Base-by-base conservation (phyloP, 2,113 vertebrate genomes). In the Neofelis nebulosa region DNA sequence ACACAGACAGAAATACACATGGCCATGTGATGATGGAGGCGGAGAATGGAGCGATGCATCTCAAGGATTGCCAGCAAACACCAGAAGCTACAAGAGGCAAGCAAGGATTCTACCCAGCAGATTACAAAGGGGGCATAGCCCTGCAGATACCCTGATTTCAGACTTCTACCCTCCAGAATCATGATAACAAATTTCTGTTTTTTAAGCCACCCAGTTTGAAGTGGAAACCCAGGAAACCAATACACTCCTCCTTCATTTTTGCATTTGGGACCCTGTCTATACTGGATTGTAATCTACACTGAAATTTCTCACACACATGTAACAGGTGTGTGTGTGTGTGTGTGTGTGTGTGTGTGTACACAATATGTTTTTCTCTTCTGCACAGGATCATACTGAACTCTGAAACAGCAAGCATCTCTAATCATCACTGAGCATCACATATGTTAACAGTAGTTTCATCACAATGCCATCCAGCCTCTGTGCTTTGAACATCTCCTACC, bases 381-480 rank as follows among this genome's bases (percentile, higher is more conserved):
- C 41, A 79, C 6, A 45, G 68, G 65, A 63, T 82, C 80, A 48
- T 66, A 85, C 13, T 61, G 18, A 65, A 69, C 36, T 73, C n/a
- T 79, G 68, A 81, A 61, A 83, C 36, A 90, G 6, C 79, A 57
- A 82, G 65, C n/a, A 52, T n/a, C 61, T 63, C 61, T 38, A 19
- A 9, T 23, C 19, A 45, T 8, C 5, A 1, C 84, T 36, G 16
- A 78, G 33, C 23, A 5, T 31, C 63, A 52, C 2, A 5, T 18
- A 4, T 18, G n/a, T 63, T 63, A 68, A 87, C 12, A 74, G 25
- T 9, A 80, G 52, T 27, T 66, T 38, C 18, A 33, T 0, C 12
- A 3, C 9, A 38, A 5, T 45, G 29, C 33, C 10, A 18, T 11
- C 23, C 12, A 45, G 68, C 6, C 2, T 16, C 2, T 14, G 2